Evolutionary conservation across 2,888 invertebrate species (phyloP).

Genomic region (Alloplasta piceator): DNA sequence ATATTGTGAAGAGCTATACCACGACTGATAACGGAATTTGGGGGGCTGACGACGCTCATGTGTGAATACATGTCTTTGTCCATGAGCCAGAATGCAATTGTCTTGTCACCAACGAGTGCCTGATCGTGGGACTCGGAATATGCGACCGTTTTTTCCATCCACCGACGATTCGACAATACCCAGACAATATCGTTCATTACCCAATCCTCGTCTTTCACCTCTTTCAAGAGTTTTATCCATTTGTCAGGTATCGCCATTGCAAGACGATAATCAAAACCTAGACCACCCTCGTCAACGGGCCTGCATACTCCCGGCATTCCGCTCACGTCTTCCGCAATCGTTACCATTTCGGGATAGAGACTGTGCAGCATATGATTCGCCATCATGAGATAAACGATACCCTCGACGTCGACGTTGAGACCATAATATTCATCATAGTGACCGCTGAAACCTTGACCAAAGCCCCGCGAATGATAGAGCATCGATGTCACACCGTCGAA

Average conservation of each 20-base stretch:
- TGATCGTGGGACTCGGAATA: slow-evolving; percentile 99
- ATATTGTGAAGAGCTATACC: slow-evolving; percentile 99
- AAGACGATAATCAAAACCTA: slow-evolving; percentile 98
- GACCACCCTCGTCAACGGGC: slow-evolving; percentile 96
- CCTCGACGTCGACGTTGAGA: slow-evolving; percentile 97
- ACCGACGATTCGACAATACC: slow-evolving; percentile 96
- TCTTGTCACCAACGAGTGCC: slow-evolving; percentile 99
- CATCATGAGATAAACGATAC: slow-evolving; percentile 96
- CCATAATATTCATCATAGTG: slow-evolving; percentile 99
- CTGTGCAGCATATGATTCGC: slow-evolving; percentile 95
- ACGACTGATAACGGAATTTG: slow-evolving; percentile 91
- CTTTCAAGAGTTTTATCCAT: slow-evolving; percentile 97
- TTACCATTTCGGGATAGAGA: slow-evolving; percentile 90
- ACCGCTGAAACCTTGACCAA: slow-evolving; percentile 95
- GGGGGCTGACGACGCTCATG: slow-evolving; percentile 92
- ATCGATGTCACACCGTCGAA: slow-evolving; percentile 99
- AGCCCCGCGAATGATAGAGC: slow-evolving; percentile 98
- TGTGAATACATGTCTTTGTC: slow-evolving; percentile 99
- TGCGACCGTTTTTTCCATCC: slow-evolving; percentile 98
- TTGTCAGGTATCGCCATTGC: slow-evolving; percentile 99
- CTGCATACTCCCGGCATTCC: slow-evolving; percentile 99
- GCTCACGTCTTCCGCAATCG: slow-evolving; percentile 99
- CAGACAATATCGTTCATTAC: slow-evolving; percentile 95
- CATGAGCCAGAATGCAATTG: slow-evolving; percentile 99
- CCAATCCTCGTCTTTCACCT: slow-evolving; percentile 96